Percentiles rank a stretch among this genome's conserved stretches.
Conservation (phyloP, 2,888 invertebrate genomes). For the Xylophagus ater region DNA sequence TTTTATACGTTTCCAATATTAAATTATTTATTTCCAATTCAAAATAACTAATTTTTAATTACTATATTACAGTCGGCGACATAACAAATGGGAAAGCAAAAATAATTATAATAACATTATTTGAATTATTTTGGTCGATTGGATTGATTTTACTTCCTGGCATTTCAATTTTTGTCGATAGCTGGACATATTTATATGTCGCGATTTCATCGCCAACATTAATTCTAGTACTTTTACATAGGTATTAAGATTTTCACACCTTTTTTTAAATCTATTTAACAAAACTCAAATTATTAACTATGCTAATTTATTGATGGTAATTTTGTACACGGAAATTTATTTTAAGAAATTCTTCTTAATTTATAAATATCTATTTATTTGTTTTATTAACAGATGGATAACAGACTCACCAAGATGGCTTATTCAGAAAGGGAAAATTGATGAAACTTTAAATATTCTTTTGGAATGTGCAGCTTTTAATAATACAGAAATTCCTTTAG, state of each 20-base stretch:
- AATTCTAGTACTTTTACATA: conserved; percentile 33
- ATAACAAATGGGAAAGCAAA: conserved; percentile 35
- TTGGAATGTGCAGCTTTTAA: conserved; percentile 35
- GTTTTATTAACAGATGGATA: conserved; percentile 38
- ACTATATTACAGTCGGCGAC: conserved; percentile 31
- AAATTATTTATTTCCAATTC: no score
- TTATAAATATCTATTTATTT: no score
- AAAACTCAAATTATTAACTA: no score
- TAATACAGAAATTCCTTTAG: conserved; percentile 33
- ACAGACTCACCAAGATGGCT: conserved; percentile 40
- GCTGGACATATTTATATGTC: conserved; percentile 38
- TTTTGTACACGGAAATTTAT: background rate
- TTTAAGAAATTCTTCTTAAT: background rate
- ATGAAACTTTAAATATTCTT: conserved; percentile 29
- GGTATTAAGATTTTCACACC: no score
- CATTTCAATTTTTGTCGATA: conserved; percentile 35
- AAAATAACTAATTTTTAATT: no score
- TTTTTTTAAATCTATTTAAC: no score
- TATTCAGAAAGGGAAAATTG: conserved; percentile 29
- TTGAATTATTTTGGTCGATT: conserved; percentile 40
- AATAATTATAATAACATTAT: conserved; percentile 33
- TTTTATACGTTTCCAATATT: no score
- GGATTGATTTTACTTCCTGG: conserved; percentile 37
- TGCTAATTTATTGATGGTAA: no score
- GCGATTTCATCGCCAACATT: conserved; percentile 37